Conservation (phyloP, 2,797 vertebrate genomes). For the Acanthiza pusilla region DNA sequence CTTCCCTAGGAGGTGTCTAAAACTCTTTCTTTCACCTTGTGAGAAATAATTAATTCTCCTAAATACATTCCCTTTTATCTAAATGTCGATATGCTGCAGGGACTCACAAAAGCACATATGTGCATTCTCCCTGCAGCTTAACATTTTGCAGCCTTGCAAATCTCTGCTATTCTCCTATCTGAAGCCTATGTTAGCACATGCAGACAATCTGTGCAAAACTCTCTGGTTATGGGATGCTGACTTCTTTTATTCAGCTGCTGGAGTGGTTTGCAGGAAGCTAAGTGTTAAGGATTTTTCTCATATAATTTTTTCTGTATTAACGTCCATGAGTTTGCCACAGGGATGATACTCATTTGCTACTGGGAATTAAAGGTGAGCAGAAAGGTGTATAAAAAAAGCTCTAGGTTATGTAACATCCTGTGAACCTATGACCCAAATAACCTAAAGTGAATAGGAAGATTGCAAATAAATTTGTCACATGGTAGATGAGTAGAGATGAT, state of each 20-base stretch:
- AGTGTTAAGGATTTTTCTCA: not conserved
- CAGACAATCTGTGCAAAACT: not conserved
- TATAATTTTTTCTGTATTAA: not conserved
- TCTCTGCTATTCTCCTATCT: not conserved
- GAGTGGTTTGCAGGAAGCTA: not conserved
- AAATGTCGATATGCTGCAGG: not conserved
- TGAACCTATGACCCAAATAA: not conserved
- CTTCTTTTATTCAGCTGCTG: not conserved
- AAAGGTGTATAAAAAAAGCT: not conserved
- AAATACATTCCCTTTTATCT: not conserved
- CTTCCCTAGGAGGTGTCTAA: not conserved
- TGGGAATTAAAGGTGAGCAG: not conserved
- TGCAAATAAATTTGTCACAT: not conserved
- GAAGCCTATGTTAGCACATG: not conserved
- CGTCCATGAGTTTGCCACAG: not conserved
- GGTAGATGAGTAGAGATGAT: not conserved
- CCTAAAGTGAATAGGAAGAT: not conserved
- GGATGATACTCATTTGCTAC: not conserved
- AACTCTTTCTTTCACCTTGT: not conserved
- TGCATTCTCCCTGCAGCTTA: not conserved
- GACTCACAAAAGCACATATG: not conserved
- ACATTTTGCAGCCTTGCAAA: not conserved
- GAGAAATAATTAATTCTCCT: not conserved
- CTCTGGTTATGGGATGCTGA: not conserved
- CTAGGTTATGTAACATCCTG: not conserved